Evolutionary conservation across 37 sponge, comb jelly and placozoan species (phyloP).

Genomic region (Sycon ciliatum): DNA sequence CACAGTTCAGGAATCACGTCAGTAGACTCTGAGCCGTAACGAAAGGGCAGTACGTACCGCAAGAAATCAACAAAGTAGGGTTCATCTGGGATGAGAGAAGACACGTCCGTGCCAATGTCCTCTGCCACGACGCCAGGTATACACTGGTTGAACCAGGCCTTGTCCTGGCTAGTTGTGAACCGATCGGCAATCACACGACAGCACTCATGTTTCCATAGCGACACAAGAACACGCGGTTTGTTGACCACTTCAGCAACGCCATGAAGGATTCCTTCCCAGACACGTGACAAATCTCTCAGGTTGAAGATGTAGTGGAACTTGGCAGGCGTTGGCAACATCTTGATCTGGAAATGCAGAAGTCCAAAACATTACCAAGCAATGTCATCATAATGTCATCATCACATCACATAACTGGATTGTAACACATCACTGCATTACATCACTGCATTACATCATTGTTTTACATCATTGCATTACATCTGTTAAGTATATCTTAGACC

Average conservation of each 20-base stretch:
- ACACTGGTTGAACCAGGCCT: constrained; percentile 74
- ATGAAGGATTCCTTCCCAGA: constrained; percentile 96
- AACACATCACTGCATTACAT: no score
- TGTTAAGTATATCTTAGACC: no score
- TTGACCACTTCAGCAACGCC: constrained; percentile 45
- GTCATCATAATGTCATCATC: no score
- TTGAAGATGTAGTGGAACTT: constrained; percentile 99
- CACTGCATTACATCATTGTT: no score
- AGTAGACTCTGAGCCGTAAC: no score
- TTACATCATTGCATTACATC: no score
- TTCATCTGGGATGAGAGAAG: constrained; percentile 56
- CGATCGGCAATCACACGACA: constrained; percentile 89
- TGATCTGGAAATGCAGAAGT: constrained; percentile 13
- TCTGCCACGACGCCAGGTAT: constrained; percentile 47
- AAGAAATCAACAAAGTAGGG: constrained; percentile 97
- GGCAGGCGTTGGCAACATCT: constrained; percentile 97
- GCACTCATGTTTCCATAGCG: constrained; percentile 93
- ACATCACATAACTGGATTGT: no score
- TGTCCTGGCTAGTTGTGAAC: constrained; percentile 87
- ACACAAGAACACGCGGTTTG: constrained; percentile 36
- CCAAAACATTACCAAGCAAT: no score
- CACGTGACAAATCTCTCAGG: constrained; percentile 92
- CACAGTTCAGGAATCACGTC: background rate
- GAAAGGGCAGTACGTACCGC: constrained; percentile 35
- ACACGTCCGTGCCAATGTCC: constrained; percentile 45